Conservation (phyloP, 2,888 invertebrate genomes). For the Lepidocyrtinus sp. region DNA sequence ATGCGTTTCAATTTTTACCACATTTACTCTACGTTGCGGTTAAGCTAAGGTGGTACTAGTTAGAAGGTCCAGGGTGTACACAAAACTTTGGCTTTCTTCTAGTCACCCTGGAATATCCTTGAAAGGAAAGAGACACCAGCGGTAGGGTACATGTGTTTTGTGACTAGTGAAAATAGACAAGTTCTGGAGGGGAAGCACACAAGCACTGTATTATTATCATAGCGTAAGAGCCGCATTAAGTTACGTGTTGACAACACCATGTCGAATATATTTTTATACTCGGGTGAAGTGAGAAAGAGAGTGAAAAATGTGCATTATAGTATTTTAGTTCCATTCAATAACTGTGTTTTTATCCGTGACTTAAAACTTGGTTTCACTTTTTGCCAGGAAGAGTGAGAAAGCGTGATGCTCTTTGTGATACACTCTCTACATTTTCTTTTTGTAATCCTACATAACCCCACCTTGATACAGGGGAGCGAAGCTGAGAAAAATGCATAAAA, state of each 20-base stretch:
- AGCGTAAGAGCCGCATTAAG: background rate
- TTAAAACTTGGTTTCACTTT: constrained; percentile 26
- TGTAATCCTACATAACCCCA: constrained; percentile 41
- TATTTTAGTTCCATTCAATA: constrained; percentile 40
- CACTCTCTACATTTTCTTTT: constrained; percentile 16
- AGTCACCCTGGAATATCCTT: too few species aligned
- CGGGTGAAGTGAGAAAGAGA: background rate
- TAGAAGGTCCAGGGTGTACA: too few species aligned
- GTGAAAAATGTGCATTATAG: constrained; percentile 39
- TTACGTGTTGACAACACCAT: constrained; percentile 28
- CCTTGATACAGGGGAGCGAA: constrained; percentile 27
- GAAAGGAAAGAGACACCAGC: too few species aligned
- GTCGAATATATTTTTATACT: too few species aligned
- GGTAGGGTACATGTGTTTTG: too few species aligned
- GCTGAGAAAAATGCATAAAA: constrained; percentile 47
- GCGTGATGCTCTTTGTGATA: constrained; percentile 24
- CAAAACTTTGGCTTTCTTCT: too few species aligned
- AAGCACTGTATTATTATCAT: background rate
- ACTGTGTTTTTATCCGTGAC: constrained; percentile 41
- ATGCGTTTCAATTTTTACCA: constrained; percentile 18
- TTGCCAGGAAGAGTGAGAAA: background rate
- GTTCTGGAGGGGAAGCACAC: too few species aligned
- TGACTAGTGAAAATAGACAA: too few species aligned
- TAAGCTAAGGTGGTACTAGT: too few species aligned
- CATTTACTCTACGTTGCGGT: too few species aligned